Base-by-base conservation (phyloP, 2,797 vertebrate genomes). In the Poecile montanus region DNA sequence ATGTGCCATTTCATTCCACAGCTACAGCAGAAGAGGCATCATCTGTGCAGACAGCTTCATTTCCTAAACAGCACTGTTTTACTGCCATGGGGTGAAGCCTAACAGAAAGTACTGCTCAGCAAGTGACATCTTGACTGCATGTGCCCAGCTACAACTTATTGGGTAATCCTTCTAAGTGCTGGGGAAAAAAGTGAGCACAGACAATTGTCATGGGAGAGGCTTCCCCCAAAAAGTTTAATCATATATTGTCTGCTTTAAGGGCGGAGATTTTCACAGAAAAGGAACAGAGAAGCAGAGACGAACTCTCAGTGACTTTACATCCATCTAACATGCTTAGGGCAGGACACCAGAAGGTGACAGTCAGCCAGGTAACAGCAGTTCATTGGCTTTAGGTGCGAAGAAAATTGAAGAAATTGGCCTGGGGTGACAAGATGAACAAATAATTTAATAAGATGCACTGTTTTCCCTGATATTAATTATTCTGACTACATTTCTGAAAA, bases 161-260 rank as follows among this genome's bases (percentile, higher is more conserved):
- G 73, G 11, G 15, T 50, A 5, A 30, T 71, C 75, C 30, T 73
- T 34, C 14, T 23, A 81, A 30, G 19, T 36, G 8, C 66, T 84
- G 32, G 25, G 15, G 11, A 40, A 78, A 60, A 75, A 73, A 78
- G 12, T 2, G 2, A 73, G 21, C 21, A 67, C 25, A 51, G 44
- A 30, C 15, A 84, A 53, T 53, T 73, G 15, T 27, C 29, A 53
- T 22, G 23, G 36, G 12, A 85, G 32, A 78, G 6, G 9, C 11
- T 79, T 85, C 5, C 27, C 4, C 0, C 0, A 20, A 38, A 77
- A 45, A 11, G 3, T 3, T 78, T 32, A 9, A 48, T 67, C 60
- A 4, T 63, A 36, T 63, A 16, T 73, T 48, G 13, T 65, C 19
- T 62, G 17, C 3, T 78, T 66, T 75, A 75, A 23, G 15, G 8